Evolutionary conservation across 2,888 invertebrate genomes (phyloP).

Genomic region (Meiosimyza decipiens): DNA sequence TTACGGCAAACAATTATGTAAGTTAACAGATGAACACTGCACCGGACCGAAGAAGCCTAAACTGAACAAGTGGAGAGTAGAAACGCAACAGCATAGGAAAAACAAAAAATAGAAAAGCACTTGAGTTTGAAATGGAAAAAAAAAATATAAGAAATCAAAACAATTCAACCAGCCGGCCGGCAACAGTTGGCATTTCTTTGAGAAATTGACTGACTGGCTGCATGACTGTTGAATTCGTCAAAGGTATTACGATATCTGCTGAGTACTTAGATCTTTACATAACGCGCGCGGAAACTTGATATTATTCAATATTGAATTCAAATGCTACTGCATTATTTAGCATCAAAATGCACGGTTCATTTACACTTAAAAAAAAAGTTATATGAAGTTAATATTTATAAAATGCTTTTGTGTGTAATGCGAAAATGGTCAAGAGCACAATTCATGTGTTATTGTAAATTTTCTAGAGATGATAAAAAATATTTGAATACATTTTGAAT

Average conservation of each 20-base stretch:
- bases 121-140: background rate
- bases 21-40: constrained; percentile 4
- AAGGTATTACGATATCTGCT: background rate
- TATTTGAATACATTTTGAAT: no score
- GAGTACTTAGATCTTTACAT: background rate
- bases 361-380: no score
- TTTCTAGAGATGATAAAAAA: no score
- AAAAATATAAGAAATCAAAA: constrained; percentile 4
- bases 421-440: no score
- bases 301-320: constrained; percentile 23
- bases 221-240: background rate
- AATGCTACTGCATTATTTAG: constrained; percentile 26
- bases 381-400: no score
- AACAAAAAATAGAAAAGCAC: background rate
- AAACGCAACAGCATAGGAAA: background rate
- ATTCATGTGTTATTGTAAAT: no score
- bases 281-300: constrained; percentile 10
- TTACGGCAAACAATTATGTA: constrained; percentile 24
- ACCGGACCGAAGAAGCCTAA: background rate
- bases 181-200: constrained; percentile 19
- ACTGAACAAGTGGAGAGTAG: background rate
- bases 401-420: no score
- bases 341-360: background rate
- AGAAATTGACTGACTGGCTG: background rate
- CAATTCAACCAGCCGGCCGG: constrained; percentile 20